phyloP scores from a whole-genome alignment of 2,797 vertebrate species.

The Spinus pinus region DNA sequence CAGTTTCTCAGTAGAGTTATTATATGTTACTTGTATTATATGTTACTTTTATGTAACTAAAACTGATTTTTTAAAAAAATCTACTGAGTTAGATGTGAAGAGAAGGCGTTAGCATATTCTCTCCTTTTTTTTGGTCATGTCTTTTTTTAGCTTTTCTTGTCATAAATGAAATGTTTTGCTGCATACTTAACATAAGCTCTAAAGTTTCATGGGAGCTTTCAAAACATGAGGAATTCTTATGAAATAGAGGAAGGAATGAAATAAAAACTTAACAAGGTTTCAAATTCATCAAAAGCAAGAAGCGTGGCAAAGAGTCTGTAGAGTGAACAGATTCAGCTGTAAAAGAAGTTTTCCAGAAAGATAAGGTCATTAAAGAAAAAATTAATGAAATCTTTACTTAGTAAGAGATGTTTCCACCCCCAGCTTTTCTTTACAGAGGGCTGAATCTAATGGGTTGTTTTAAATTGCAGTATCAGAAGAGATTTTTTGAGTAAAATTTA shows the following conservation, averaged over 20 bases:
- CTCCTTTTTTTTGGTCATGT: background rate
- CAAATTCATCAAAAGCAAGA: background rate
- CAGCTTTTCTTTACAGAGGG: background rate
- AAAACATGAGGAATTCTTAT: background rate
- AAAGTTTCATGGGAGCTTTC: background rate
- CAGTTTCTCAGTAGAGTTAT: background rate
- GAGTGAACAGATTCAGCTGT: background rate
- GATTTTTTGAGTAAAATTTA: background rate
- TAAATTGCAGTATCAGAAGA: slow-evolving; percentile 25
- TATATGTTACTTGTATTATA: background rate
- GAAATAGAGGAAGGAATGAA: background rate
- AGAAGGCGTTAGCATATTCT: background rate
- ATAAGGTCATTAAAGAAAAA: background rate
- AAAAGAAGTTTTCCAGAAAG: background rate
- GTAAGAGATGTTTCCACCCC: background rate
- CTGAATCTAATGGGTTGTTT: background rate
- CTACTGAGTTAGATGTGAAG: background rate
- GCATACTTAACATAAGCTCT: background rate
- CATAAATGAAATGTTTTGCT: background rate
- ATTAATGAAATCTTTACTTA: background rate
- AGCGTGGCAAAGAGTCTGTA: background rate
- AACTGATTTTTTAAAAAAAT: background rate
- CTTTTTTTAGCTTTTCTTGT: background rate
- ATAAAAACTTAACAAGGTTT: slow-evolving; percentile 2
- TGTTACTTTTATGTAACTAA: background rate